Evolutionary conservation across 2,888 invertebrate species (phyloP), one percentile per base, ranked within the genome.

Genomic region (Orthonevra nobilis): DNA sequence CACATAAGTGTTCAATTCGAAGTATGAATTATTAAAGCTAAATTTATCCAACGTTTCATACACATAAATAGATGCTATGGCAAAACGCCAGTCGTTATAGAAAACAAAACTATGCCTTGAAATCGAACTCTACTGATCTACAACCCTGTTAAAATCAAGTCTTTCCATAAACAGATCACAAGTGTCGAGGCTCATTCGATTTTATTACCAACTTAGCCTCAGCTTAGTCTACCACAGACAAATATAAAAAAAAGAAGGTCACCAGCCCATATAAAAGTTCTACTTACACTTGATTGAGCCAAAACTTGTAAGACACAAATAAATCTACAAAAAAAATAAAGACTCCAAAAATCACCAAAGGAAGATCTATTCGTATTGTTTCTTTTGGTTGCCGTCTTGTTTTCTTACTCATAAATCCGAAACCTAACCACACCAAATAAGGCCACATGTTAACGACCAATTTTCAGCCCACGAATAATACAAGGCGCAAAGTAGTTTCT

Each of bases 381-480:
- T 19, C 15, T 17, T 9, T 6, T n/a, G n/a, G n/a, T n/a, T n/a
- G n/a, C n/a, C n/a, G n/a, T n/a, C n/a, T 17, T 19, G 26, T 28
- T 26, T 32, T 28, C 17, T 19, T 20, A 19, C 17, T 50, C 6
- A 17, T 48, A 61, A 50, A 23, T 23, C 23, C 19, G 26, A 72
- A 66, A 54, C 69, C 42, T 30, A 70, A 54, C 52, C 34, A 26
- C 14, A 26, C 73, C 79, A 44, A 66, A 73, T 61, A 79, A 61
- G 79, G 79, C 38, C 20, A 12, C 63, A 48, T 54, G 56, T 68
- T 64, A 75, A 63, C 63, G 64, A 66, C 61, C 79, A 68, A 79
- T 79, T 73, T 68, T 73, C 79, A 61, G 36, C 79, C 79, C 73
- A 79, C 79, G 28, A 56, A 20, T 26, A 40, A 23, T 32, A n/a